Conservation (phyloP, 2,797 vertebrate genomes). For the Hapalemur alaotrensis region DNA sequence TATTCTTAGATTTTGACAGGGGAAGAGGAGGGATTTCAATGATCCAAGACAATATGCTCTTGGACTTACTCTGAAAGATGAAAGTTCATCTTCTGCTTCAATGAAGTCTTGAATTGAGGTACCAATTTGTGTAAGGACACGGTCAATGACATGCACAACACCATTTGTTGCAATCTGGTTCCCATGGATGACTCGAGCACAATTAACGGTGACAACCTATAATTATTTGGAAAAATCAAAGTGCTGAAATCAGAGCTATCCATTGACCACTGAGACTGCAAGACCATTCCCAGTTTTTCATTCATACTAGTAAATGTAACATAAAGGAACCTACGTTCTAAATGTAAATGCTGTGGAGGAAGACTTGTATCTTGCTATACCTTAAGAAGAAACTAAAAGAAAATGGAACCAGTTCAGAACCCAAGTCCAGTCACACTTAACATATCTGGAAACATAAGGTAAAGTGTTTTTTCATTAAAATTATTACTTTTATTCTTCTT, state of each 20-base stretch:
- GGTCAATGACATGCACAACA: conserved; percentile 97
- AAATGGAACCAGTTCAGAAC: neutral
- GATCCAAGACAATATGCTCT: neutral
- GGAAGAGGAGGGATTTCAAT: neutral
- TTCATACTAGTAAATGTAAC: neutral
- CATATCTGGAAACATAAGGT: neutral
- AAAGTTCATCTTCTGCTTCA: conserved; percentile 92
- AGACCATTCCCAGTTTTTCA: neutral
- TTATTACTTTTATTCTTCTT: neutral
- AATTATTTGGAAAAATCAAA: conserved; percentile 37
- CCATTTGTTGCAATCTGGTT: conserved; percentile 98
- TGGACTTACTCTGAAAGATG: conserved; percentile 89
- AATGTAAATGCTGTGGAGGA: neutral
- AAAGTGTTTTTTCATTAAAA: neutral
- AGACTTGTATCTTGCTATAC: neutral
- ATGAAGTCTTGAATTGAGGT: conserved; percentile 92
- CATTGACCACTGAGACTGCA: neutral
- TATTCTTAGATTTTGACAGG: neutral
- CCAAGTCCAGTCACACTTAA: neutral
- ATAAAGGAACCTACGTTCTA: neutral
- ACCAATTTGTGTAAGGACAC: conserved; percentile 91
- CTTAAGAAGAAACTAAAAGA: neutral
- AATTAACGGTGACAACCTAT: conserved; percentile 98
- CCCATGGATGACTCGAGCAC: conserved; percentile 94
- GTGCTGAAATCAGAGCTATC: neutral